phyloP scores from a whole-genome alignment of 1,140 invertebrate species.

The Trichonephila clavata region DNA sequence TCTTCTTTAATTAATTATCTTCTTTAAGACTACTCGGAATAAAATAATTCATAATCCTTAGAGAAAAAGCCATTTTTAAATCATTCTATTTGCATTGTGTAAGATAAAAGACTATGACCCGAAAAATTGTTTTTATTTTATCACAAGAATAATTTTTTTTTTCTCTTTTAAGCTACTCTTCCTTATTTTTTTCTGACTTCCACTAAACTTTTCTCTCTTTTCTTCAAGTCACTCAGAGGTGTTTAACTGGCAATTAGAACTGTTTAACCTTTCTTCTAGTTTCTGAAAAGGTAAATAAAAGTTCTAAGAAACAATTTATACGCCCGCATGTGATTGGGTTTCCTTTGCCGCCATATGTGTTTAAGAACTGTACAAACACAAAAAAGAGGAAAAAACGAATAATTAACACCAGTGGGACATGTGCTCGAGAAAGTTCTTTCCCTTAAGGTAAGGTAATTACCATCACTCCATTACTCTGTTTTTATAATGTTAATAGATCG shows the following conservation, averaged over 20 bases:
- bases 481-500: not conserved
- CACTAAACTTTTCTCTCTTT: not conserved
- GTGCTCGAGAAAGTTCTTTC: not conserved
- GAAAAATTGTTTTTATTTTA: no score
- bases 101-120: no score
- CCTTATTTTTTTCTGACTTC: not conserved
- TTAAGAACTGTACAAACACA: not conserved
- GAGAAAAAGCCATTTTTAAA: no score
- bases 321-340: not conserved
- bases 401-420: not conserved
- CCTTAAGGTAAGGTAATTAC: slow-evolving; percentile 1
- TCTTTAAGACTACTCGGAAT: no score
- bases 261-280: not conserved
- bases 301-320: not conserved
- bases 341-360: not conserved
- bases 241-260: not conserved
- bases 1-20: no score
- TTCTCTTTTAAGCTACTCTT: no score
- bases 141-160: no score
- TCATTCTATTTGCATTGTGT: no score
- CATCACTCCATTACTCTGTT: not conserved
- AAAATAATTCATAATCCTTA: no score
- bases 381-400: not conserved
- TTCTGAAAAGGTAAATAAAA: not conserved
- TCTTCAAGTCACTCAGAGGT: not conserved